These are phyloP conservation scores for Suillia variegata DNA, from an alignment of 2,888 invertebrate species.

Conservation along the genomic window DNA sequence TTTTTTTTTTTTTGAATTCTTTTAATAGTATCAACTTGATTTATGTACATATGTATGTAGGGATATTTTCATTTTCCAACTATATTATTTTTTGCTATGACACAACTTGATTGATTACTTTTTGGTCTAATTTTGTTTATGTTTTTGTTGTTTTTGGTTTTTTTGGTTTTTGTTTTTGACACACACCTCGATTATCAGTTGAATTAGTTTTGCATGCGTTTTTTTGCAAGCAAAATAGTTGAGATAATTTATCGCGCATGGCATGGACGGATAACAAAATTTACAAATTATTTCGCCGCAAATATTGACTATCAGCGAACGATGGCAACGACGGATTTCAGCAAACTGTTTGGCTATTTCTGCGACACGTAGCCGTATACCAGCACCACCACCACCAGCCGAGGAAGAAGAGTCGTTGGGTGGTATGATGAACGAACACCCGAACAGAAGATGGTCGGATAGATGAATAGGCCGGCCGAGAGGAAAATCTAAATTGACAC, in stretches of 20 bases:
- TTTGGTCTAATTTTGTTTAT: no score
- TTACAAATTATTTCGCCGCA: conserved; percentile 57
- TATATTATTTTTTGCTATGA: no score
- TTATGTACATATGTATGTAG: background rate
- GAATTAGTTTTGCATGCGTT: conserved; percentile 61
- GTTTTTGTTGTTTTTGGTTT: no score
- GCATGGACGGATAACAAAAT: conserved; percentile 61
- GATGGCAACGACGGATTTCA: conserved; percentile 46
- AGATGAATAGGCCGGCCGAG: background rate
- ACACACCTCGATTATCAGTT: conserved; percentile 60
- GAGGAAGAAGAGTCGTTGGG: conserved; percentile 11
- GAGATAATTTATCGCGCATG: conserved; percentile 63
- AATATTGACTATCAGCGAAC: conserved; percentile 47
- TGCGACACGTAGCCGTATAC: conserved; percentile 32
- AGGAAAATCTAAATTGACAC: conserved; percentile 5
- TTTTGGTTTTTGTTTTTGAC: no score
- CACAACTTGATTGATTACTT: no score
- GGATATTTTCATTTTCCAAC: no score
- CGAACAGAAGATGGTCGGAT: background rate
- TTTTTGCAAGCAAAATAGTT: conserved; percentile 62
- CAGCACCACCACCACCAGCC: background rate
- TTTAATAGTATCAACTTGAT: conserved; percentile 1
- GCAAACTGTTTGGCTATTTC: conserved; percentile 45
- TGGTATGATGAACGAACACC: conserved; percentile 3
- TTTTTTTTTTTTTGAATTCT: background rate